Conservation (phyloP, 35 echinoderm and acorn worm genomes). For the Anneissia japonica region DNA sequence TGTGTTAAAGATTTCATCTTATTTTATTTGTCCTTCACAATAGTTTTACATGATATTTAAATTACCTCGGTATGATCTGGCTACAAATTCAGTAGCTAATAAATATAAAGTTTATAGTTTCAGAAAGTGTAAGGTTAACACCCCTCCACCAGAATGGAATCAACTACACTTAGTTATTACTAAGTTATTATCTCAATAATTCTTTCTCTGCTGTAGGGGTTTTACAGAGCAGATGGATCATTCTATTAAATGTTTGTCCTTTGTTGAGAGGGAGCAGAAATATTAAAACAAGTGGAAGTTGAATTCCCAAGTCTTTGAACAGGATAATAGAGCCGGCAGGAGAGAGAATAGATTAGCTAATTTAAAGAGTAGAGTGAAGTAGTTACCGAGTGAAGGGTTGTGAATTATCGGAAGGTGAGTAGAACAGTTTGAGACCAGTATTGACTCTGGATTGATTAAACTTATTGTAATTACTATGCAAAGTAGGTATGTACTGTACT, state of each 20-base stretch:
- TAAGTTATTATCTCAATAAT: neutral
- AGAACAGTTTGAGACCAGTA: neutral
- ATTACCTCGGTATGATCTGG: too few species aligned
- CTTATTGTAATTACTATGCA: neutral
- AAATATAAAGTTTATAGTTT: neutral
- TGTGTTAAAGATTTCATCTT: too few species aligned
- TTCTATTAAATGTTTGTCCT: neutral
- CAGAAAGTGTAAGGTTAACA: neutral
- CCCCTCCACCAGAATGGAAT: neutral
- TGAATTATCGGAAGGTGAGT: neutral
- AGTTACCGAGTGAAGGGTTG: neutral
- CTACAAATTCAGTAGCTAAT: neutral
- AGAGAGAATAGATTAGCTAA: neutral
- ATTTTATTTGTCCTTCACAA: too few species aligned
- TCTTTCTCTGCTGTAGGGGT: neutral
- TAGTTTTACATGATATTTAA: too few species aligned
- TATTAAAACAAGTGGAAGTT: neutral
- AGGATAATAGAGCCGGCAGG: neutral
- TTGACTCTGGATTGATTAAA: conserved; percentile 2
- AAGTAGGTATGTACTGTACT: neutral
- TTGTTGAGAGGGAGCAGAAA: neutral
- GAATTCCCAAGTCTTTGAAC: neutral
- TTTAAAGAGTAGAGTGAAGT: neutral
- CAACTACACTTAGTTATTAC: neutral
- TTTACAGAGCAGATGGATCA: neutral